phyloP scores from a whole-genome alignment of 2,888 invertebrate species.

The Tipula vernalis region DNA sequence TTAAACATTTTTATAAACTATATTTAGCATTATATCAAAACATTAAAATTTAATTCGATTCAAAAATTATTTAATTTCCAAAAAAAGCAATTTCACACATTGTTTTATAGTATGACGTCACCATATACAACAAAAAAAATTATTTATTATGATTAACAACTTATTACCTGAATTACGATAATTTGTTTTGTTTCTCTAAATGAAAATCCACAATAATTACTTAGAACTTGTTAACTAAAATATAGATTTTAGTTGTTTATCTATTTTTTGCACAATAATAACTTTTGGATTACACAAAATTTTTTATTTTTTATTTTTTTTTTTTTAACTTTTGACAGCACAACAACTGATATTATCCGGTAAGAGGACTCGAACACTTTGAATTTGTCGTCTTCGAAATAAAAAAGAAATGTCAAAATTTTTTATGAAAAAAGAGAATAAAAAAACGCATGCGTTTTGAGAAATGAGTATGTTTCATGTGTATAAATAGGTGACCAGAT shows the following conservation, averaged over 20 bases:
- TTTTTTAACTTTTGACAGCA: neutral
- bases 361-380: neutral
- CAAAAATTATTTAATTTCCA: neutral
- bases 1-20: neutral
- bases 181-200: neutral
- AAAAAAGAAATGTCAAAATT: neutral
- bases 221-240: neutral
- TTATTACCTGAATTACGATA: neutral
- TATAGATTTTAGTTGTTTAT: neutral
- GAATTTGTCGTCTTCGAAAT: neutral
- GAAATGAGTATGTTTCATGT: neutral
- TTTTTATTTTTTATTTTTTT: neutral
- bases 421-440: neutral
- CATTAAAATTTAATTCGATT: neutral
- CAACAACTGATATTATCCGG: neutral
- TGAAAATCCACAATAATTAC: neutral
- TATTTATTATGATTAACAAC: neutral
- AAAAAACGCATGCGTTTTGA: constrained; percentile 4
- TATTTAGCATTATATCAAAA: neutral
- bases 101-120: neutral
- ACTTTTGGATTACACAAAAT: neutral
- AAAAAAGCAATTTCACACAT: neutral
- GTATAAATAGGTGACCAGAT: neutral
- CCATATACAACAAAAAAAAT: neutral
- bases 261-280: neutral